Evolutionary conservation across 64 coral and sea anemone species (phyloP).

Genomic region (Pocillopora verrucosa): DNA sequence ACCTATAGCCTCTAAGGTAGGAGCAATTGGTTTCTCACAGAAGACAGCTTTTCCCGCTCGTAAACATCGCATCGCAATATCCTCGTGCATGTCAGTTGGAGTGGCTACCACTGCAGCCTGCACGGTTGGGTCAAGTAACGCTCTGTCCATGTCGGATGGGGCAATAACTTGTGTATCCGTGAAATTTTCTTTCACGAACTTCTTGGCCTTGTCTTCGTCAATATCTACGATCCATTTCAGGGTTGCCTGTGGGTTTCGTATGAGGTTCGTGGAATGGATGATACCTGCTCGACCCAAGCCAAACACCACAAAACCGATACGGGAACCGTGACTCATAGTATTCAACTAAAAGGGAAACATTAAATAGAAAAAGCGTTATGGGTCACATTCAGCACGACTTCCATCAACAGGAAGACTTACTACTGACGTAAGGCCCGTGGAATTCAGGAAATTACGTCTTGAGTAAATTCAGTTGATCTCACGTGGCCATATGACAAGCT

Average conservation of each 20-base stretch:
- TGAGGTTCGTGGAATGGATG: constrained; percentile 72
- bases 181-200: constrained; percentile 53
- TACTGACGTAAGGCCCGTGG: too few relatives aligned
- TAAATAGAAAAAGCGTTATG: background rate
- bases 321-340: constrained; percentile 1
- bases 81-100: constrained; percentile 74
- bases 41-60: constrained; percentile 88
- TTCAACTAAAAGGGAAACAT: background rate
- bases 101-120: constrained; percentile 71
- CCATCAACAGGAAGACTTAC: too few relatives aligned
- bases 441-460: too few relatives aligned
- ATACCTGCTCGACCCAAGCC: constrained; percentile 78
- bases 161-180: constrained; percentile 46
- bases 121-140: constrained; percentile 52
- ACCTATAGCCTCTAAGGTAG: constrained; percentile 65
- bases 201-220: constrained; percentile 62
- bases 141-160: constrained; percentile 10
- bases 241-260: constrained; percentile 42
- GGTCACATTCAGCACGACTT: background rate
- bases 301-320: constrained; percentile 54
- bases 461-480: too few relatives aligned
- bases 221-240: constrained; percentile 86
- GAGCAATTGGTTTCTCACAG: constrained; percentile 93
- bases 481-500: too few relatives aligned
- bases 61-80: constrained; percentile 64